Conservation (phyloP, 2,113 vertebrate genomes). For the Origma solitaria region DNA sequence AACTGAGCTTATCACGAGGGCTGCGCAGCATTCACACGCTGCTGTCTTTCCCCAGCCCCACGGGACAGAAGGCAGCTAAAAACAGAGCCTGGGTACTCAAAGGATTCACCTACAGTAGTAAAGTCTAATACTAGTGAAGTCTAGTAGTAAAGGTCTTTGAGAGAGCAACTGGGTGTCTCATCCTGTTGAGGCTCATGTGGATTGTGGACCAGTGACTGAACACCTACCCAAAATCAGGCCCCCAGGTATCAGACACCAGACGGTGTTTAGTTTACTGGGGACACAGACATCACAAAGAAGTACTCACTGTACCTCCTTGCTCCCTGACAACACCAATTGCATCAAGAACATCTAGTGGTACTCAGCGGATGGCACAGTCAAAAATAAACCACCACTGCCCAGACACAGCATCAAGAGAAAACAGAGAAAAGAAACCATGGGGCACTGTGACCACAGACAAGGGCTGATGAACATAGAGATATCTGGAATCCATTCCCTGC, state of each 20-base stretch:
- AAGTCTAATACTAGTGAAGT: not conserved
- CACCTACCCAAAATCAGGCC: not conserved
- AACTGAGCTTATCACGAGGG: not conserved
- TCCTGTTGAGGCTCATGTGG: accelerated
- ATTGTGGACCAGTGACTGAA: not conserved
- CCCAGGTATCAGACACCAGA: not conserved
- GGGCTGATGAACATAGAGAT: not conserved
- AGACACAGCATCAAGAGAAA: not conserved
- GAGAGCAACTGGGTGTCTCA: not conserved
- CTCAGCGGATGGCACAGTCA: not conserved
- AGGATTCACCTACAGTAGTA: not conserved
- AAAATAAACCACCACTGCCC: not conserved
- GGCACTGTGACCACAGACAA: not conserved
- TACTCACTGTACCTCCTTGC: not conserved
- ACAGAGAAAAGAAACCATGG: not conserved
- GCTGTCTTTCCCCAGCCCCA: not conserved
- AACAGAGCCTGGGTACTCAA: not conserved
- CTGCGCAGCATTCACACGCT: not conserved
- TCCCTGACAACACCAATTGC: slow-evolving; percentile 14
- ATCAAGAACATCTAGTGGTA: not conserved
- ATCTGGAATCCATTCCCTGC: not conserved
- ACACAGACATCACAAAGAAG: slow-evolving; percentile 24
- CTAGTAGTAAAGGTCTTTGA: not conserved
- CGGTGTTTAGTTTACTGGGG: not conserved
- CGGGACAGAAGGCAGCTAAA: not conserved